Conservation (phyloP, 2,113 vertebrate species). For the Carassius carassius region DNA sequence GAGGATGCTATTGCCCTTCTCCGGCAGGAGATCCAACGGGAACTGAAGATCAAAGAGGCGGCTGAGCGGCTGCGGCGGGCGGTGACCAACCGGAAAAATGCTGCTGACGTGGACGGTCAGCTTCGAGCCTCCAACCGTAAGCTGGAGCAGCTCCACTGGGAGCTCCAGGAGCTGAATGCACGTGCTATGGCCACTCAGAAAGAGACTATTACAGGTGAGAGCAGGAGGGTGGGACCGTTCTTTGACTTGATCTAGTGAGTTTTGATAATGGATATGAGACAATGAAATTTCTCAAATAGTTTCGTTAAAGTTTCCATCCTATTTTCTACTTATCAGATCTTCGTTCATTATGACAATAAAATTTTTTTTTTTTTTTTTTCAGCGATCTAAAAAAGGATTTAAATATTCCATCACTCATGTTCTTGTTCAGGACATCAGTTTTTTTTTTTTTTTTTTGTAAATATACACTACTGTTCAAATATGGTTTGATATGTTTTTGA, state of each 20-base stretch:
- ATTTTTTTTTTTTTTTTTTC: too few relatives aligned
- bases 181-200: conserved; percentile 72
- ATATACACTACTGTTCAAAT: too few relatives aligned
- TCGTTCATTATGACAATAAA: background rate
- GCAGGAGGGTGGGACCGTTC: background rate
- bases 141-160: conserved; percentile 72
- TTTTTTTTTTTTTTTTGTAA: too few relatives aligned
- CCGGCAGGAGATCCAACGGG: conserved; percentile 77
- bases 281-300: background rate
- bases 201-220: conserved; percentile 62
- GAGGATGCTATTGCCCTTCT: conserved; percentile 71
- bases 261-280: background rate
- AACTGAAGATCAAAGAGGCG: conserved; percentile 80
- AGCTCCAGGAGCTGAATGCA: conserved; percentile 78
- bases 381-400: too few relatives aligned
- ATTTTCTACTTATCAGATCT: background rate
- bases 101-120: conserved; percentile 74
- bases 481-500: too few relatives aligned
- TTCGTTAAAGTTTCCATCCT: background rate
- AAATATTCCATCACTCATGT: too few relatives aligned
- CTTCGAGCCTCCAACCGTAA: conserved; percentile 73
- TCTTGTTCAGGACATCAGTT: too few relatives aligned
- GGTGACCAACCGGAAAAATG: conserved; percentile 71
- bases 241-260: background rate
- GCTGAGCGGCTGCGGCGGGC: conserved; percentile 74